Evolutionary conservation across 2,113 vertebrate species (phyloP).

Genomic region (Oceanites oceanicus): DNA sequence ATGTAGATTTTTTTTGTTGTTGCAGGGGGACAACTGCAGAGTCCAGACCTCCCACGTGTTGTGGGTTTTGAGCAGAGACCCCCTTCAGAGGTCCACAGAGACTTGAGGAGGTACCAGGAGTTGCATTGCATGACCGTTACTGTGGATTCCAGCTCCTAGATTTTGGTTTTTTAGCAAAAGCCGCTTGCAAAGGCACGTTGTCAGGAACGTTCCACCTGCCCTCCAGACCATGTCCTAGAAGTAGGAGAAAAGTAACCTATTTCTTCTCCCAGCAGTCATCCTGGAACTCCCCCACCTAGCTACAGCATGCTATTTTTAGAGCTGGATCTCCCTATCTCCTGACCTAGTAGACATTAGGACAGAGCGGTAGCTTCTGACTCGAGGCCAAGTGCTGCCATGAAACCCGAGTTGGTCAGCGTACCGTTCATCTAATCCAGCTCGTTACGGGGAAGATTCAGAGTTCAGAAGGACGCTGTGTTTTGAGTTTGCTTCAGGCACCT

Average conservation of each 20-base stretch:
- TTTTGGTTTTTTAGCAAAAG: background rate
- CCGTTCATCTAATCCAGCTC: background rate
- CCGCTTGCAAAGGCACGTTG: background rate
- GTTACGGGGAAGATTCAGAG: background rate
- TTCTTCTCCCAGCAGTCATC: background rate
- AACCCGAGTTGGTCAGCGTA: background rate
- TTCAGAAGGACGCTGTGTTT: background rate
- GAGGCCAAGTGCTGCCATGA: background rate
- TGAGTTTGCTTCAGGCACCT: background rate
- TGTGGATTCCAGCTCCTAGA: background rate
- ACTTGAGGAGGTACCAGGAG: rapidly evolving
- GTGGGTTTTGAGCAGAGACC: background rate
- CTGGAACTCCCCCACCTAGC: background rate
- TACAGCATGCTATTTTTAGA: slow-evolving; percentile 42
- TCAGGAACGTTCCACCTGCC: background rate
- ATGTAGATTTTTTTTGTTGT: rapidly evolving
- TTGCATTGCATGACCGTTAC: background rate
- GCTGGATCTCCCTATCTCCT: background rate
- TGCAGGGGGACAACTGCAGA: background rate
- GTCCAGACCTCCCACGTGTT: rapidly evolving
- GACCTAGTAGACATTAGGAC: background rate
- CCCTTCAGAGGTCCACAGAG: background rate
- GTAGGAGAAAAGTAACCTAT: background rate
- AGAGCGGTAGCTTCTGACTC: background rate
- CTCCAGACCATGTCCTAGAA: background rate